These are phyloP conservation scores for Drosophila nannoptera DNA, from an alignment of 1,140 invertebrate genomes.

Conservation along the genomic window DNA sequence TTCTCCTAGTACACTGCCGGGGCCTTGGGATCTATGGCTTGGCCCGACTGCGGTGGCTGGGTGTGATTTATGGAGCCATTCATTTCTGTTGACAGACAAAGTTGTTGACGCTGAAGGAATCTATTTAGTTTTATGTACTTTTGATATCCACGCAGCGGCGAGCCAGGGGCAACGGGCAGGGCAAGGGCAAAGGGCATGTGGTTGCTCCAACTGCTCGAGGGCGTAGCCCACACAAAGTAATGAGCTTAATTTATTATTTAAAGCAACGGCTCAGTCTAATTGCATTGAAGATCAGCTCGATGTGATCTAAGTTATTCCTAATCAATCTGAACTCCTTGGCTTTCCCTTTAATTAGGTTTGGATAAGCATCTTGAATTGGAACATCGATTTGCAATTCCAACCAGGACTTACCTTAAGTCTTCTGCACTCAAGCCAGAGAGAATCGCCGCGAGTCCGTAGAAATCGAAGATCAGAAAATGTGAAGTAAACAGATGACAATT, in stretches of 20 bases:
- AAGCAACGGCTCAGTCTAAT: slow-evolving; percentile 22
- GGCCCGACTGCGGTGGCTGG: slow-evolving; percentile 51
- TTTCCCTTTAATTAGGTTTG: too few relatives aligned
- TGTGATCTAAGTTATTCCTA: slow-evolving; percentile 35
- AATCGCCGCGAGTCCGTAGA: background rate
- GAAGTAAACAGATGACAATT: slow-evolving; percentile 53
- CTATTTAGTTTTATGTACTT: slow-evolving; percentile 76
- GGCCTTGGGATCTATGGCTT: slow-evolving; percentile 22
- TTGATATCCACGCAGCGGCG: slow-evolving; percentile 50
- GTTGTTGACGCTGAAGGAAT: slow-evolving; percentile 76
- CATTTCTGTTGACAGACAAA: slow-evolving; percentile 79
- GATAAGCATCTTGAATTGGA: too few relatives aligned
- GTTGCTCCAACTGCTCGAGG: slow-evolving; percentile 1
- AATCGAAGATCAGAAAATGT: slow-evolving; percentile 23
- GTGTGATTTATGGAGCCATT: slow-evolving; percentile 78
- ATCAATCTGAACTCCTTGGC: background rate
- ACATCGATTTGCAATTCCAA: too few relatives aligned
- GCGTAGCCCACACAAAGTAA: slow-evolving; percentile 37
- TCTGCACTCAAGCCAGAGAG: background rate
- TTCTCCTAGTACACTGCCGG: slow-evolving; percentile 32
- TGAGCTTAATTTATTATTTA: slow-evolving; percentile 65
- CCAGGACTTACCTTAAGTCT: too few relatives aligned
- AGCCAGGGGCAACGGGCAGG: background rate
- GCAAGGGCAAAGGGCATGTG: slow-evolving; percentile 26
- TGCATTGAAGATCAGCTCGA: slow-evolving; percentile 17